Evolutionary conservation across 1,140 invertebrate species (phyloP), one percentile per base, ranked within the genome.

Genomic region (Bombus confusus): DNA sequence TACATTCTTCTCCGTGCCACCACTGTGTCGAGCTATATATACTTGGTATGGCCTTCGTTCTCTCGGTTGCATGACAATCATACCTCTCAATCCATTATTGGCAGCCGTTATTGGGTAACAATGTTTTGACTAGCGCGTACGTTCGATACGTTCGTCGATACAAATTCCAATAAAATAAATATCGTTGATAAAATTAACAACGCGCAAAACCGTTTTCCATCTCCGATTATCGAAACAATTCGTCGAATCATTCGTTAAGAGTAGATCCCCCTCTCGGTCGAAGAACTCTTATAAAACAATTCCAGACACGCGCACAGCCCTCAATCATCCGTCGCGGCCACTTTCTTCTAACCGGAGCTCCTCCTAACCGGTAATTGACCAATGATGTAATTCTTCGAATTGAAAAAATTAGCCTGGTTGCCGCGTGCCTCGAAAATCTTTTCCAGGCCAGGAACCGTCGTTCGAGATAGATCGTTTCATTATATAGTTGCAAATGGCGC

Each of bases 31-130:
- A 80, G 66, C 77, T 88, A 88, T 88, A 85, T 87, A 90, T 87
- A 88, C 86, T 57, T 77, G 83, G 77, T 79, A 81, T 81, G 89
- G 83, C 89, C 89, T 91, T 91, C 86, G 88, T 81, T 86, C 84
- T 47, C 77, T 80, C 41, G 64, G 74, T 90, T 81, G 76, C 84
- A 88, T 77, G 90, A 90, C 87, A 86, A 86, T 86, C 86, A 76
- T 83, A 87, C 73, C 83, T 88, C 88, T 81, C 86, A 15, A 90
- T 77, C 80, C 78, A 83, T 69, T 81, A 85, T 78, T 85, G 78
- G 52, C 57, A 64, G 68, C 52, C 10, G 74, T 85, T 79, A 80
- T 87, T 62, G 62, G 31, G n/a, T 68, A 83, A 83, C 47, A 2
- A 66, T 18, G 37, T 73, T 78, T 85, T 28, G 77, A 59, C 71